These are phyloP conservation scores for Tiphia femorata DNA, from an alignment of 2,888 invertebrate genomes.

Conservation along the genomic window DNA sequence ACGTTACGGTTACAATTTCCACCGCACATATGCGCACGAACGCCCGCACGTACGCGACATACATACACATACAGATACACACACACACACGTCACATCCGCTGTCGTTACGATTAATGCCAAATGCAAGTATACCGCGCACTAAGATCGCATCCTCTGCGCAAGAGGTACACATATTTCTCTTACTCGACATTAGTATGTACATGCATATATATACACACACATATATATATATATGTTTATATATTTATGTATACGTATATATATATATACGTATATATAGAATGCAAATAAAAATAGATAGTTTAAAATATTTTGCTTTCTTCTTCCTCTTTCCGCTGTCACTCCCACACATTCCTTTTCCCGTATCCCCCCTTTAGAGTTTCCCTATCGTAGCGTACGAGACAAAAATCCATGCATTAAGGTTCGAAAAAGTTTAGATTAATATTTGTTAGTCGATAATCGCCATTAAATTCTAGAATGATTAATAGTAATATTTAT, in stretches of 20 bases:
- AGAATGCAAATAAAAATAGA: slow-evolving; percentile 63
- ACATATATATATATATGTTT: slow-evolving; percentile 3
- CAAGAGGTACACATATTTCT: slow-evolving; percentile 30
- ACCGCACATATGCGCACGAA: too few relatives aligned
- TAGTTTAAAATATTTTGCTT: slow-evolving; percentile 59
- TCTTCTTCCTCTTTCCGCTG: slow-evolving; percentile 20
- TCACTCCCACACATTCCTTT: slow-evolving; percentile 6
- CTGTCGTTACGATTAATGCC: slow-evolving; percentile 35
- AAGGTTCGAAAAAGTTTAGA: slow-evolving; percentile 48
- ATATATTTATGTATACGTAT: slow-evolving; percentile 42
- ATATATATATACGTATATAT: too few relatives aligned
- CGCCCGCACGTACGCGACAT: too few relatives aligned
- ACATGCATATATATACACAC: background rate
- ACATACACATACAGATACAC: too few relatives aligned
- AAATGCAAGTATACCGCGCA: slow-evolving; percentile 29
- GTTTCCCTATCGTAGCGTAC: slow-evolving; percentile 40
- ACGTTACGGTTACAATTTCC: too few relatives aligned
- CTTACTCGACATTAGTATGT: slow-evolving; percentile 9
- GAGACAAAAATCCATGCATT: slow-evolving; percentile 58
- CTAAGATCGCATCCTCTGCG: slow-evolving; percentile 1
- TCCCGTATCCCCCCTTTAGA: slow-evolving; percentile 21
- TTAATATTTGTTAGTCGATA: slow-evolving; percentile 51
- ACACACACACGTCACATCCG: too few relatives aligned
- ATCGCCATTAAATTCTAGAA: slow-evolving; percentile 45
- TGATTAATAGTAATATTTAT: slow-evolving; percentile 51